phyloP scores from a whole-genome alignment of 2,797 vertebrate species.

The Propithecus perrieri region DNA sequence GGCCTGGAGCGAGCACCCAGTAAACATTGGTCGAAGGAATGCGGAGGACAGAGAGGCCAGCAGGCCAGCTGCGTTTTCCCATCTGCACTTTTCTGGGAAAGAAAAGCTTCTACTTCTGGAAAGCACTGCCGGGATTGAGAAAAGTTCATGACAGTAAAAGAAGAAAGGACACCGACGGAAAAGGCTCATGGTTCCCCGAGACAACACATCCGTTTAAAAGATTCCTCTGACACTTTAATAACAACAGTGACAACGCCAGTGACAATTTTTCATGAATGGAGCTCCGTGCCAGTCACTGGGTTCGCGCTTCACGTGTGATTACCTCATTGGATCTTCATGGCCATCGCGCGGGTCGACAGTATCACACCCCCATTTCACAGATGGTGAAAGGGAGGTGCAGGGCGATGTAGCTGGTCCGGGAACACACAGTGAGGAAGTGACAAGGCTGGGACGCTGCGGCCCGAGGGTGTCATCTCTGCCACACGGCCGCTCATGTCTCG shows the following conservation, averaged over 20 bases:
- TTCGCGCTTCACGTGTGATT: no score
- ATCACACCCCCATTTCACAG: background rate
- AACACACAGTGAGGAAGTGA: background rate
- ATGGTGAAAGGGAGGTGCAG: background rate
- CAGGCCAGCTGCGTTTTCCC: background rate
- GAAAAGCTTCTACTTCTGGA: constrained; percentile 37
- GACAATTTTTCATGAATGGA: background rate
- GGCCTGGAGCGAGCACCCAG: background rate
- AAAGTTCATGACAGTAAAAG: background rate
- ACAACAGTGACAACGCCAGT: background rate
- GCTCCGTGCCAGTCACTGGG: rapidly evolving
- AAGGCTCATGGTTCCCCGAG: background rate
- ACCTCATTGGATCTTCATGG: background rate
- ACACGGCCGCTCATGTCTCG: background rate
- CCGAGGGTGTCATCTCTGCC: rapidly evolving
- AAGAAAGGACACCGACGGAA: background rate
- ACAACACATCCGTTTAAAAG: background rate
- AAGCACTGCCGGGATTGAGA: background rate
- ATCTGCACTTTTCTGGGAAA: background rate
- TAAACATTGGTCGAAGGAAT: background rate
- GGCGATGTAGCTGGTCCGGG: background rate
- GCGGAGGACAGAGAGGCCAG: background rate
- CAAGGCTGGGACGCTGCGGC: background rate
- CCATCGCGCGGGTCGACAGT: rapidly evolving
- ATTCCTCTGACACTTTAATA: background rate